phyloP scores from a whole-genome alignment of 2,888 invertebrate genomes.

The Metacarcinus magister region DNA sequence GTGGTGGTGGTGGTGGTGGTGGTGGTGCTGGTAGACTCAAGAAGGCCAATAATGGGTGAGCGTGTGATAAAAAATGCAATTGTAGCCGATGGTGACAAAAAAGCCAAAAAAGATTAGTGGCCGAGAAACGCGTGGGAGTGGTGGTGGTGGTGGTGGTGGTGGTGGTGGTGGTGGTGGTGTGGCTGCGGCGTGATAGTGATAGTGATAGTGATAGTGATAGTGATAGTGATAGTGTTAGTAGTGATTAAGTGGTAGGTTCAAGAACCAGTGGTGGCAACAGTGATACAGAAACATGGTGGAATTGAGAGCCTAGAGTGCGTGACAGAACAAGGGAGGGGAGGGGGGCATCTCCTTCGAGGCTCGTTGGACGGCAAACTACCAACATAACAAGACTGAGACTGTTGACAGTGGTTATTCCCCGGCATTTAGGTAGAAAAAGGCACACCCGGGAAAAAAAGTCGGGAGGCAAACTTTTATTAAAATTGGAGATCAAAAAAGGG shows the following conservation, averaged over 20 bases:
- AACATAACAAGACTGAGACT: background rate
- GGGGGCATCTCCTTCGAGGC: conserved; percentile 34
- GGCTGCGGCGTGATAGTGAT: background rate
- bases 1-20: conserved; percentile 12
- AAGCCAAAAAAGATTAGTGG: conserved; percentile 23
- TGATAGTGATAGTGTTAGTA: conserved; percentile 12
- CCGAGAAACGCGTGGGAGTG: conserved; percentile 51
- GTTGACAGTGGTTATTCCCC: background rate
- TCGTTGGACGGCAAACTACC: background rate
- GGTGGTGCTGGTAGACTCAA: conserved; percentile 30
- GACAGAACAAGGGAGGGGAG: conserved; percentile 7
- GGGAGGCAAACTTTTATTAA: background rate
- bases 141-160: conserved; percentile 12
- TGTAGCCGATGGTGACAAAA: background rate
- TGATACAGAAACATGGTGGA: background rate
- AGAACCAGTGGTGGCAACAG: conserved; percentile 28
- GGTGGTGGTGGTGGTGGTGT: conserved; percentile 3
- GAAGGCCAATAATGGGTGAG: background rate
- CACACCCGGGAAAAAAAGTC: background rate
- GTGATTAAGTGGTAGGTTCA: background rate
- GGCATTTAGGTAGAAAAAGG: background rate
- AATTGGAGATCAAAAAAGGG: background rate
- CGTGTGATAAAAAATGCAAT: conserved; percentile 23
- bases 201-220: conserved; percentile 14
- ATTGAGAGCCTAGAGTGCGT: conserved; percentile 30